phyloP scores from a whole-genome alignment of 35 echinoderm and acorn worm species.

The Lytechinus variegatus region DNA sequence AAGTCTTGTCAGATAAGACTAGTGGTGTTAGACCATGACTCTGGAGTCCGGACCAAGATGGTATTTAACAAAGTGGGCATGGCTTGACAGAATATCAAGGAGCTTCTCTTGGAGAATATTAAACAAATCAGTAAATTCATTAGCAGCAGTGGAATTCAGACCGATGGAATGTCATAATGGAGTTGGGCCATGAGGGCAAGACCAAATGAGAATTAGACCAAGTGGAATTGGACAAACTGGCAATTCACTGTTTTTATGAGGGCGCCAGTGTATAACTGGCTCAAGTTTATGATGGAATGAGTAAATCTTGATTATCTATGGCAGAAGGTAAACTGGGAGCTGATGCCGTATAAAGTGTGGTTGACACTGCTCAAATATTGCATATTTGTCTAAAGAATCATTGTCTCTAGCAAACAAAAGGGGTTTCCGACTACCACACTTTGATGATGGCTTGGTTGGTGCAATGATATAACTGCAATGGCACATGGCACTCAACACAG shows the following conservation, averaged over 20 bases:
- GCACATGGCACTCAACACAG: neutral
- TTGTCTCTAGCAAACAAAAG: constrained; percentile 4
- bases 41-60: too few relatives aligned
- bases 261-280: neutral
- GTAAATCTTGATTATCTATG: neutral
- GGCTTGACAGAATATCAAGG: too few relatives aligned
- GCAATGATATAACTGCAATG: neutral
- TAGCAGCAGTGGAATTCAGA: too few relatives aligned
- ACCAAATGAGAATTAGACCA: too few relatives aligned
- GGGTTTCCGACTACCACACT: neutral
- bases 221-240: too few relatives aligned
- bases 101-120: too few relatives aligned
- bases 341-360: neutral
- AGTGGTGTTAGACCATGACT: too few relatives aligned
- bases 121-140: too few relatives aligned
- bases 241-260: neutral
- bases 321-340: neutral
- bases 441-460: neutral
- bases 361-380: constrained; percentile 18
- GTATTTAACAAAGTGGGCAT: too few relatives aligned
- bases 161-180: too few relatives aligned
- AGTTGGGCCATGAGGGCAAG: too few relatives aligned
- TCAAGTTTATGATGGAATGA: neutral
- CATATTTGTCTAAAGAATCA: neutral
- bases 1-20: too few relatives aligned